phyloP scores from a whole-genome alignment of 2,797 vertebrate genomes.

The Coluber constrictor region DNA sequence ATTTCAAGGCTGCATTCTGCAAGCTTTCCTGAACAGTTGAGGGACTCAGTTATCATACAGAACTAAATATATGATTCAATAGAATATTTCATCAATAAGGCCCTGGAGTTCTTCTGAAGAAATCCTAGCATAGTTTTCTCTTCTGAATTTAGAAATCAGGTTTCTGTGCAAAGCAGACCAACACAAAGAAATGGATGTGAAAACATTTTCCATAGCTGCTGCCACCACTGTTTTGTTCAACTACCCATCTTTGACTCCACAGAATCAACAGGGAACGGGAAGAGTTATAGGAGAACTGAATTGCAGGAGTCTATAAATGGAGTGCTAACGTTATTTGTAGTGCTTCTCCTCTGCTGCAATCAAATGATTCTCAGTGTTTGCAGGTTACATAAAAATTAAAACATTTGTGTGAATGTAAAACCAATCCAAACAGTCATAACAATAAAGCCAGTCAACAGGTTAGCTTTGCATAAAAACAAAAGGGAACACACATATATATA shows the following conservation, averaged over 20 bases:
- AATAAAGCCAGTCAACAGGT: not conserved
- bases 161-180: not conserved
- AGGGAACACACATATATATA: not conserved
- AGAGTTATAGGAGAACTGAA: not conserved
- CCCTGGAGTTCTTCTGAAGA: not conserved
- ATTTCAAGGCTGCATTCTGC: not conserved
- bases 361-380: not conserved
- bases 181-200: not conserved
- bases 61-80: not conserved
- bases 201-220: not conserved
- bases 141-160: not conserved
- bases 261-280: not conserved
- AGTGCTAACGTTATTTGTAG: not conserved
- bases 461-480: not conserved
- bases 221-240: not conserved
- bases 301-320: not conserved
- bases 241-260: not conserved
- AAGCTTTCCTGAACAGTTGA: not conserved
- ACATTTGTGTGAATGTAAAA: not conserved
- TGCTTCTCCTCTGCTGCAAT: not conserved
- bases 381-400: not conserved
- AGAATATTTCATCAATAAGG: not conserved
- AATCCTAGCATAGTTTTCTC: not conserved
- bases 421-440: not conserved
- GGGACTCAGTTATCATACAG: not conserved